phyloP scores from a whole-genome alignment of 1,140 invertebrate genomes.

The Drosophila neocordata region DNA sequence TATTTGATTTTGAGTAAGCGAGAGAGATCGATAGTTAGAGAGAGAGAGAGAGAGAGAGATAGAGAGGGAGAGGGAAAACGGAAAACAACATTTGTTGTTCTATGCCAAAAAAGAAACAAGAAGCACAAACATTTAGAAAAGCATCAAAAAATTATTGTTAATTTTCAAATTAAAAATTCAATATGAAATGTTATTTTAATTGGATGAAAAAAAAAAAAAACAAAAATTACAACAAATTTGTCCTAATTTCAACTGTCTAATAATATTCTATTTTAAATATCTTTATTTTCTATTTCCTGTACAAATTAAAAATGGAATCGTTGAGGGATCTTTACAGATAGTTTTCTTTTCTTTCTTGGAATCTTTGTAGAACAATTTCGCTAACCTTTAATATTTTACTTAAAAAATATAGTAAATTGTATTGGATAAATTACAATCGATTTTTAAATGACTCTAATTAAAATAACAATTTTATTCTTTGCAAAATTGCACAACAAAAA shows the following conservation, averaged over 20 bases:
- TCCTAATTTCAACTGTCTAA: too few species aligned
- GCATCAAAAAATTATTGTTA: conserved; percentile 16
- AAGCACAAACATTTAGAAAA: conserved; percentile 1
- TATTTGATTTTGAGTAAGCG: conserved; percentile 8
- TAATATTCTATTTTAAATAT: too few species aligned
- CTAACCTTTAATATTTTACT: too few species aligned
- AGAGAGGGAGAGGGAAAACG: not conserved
- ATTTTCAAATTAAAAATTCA: conserved; percentile 9
- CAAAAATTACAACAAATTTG: not conserved
- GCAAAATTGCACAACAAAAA: not conserved
- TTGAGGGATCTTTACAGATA: too few species aligned
- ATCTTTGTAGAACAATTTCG: too few species aligned
- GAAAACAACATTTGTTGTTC: conserved; percentile 2
- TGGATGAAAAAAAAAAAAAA: not conserved
- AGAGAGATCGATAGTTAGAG: not conserved
- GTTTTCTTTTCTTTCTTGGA: too few species aligned
- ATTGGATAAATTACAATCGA: not conserved
- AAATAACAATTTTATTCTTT: too few species aligned
- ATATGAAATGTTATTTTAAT: conserved; percentile 12
- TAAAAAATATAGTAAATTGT: too few species aligned
- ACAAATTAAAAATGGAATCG: too few species aligned
- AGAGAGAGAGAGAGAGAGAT: not conserved
- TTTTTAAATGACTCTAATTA: not conserved
- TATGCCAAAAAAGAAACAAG: conserved; percentile 12
- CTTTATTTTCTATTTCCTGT: too few species aligned